Evolutionary conservation across 2,888 invertebrate genomes (phyloP).

Genomic region (Caenorhabditis panamensis): DNA sequence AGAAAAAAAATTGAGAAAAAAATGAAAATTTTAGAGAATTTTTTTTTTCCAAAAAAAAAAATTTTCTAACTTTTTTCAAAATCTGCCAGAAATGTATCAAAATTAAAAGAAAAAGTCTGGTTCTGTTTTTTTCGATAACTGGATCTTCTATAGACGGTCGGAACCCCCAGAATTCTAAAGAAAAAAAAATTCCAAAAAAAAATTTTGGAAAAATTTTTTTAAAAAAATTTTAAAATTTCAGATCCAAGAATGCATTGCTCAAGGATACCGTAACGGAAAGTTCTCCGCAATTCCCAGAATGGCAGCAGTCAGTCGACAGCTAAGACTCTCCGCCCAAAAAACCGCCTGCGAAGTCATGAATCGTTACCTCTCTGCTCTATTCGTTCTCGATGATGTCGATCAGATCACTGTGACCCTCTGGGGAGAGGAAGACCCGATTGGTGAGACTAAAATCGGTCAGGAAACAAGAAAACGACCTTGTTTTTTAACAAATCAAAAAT

Average conservation of each 20-base stretch:
- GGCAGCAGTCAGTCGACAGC: conserved; percentile 48
- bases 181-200: no score
- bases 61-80: no score
- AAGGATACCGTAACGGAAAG: conserved; percentile 68
- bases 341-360: conserved; percentile 67
- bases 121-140: no score
- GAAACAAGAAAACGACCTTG: no score
- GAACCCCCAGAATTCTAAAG: no score
- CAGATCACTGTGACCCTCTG: conserved; percentile 63
- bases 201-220: neutral
- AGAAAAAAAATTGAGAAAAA: no score
- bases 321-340: conserved; percentile 62
- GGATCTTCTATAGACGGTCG: no score
- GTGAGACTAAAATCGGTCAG: conserved; percentile 55
- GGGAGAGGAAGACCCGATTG: conserved; percentile 70
- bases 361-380: conserved; percentile 66
- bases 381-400: conserved; percentile 69
- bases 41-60: no score
- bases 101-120: no score
- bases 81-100: no score
- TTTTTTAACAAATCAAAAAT: no score
- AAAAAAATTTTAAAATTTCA: conserved; percentile 47
- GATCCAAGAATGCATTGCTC: conserved; percentile 64
- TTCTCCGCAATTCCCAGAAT: conserved; percentile 68
- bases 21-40: neutral